A percentile compares a stretch with the other conserved stretches of the same genome.
These are phyloP conservation scores for Isotomurus palustris DNA, from an alignment of 2,888 invertebrate genomes.

Conservation along the genomic window DNA sequence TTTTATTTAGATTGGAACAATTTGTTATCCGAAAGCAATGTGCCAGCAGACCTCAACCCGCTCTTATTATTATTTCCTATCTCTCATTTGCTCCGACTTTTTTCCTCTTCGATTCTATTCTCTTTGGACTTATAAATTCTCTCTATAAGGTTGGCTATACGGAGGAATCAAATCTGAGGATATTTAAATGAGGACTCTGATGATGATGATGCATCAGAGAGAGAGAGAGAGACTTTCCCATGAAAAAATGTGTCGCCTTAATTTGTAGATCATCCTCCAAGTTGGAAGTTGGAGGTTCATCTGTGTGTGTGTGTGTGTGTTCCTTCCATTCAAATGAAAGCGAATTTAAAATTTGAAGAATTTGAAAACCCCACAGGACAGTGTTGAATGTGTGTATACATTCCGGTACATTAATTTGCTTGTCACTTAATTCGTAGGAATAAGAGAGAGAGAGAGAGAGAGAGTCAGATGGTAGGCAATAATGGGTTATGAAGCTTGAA, in stretches of 20 bases:
- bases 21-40: slow-evolving; percentile 38
- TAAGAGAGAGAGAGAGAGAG: slow-evolving; percentile 9
- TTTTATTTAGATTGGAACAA: slow-evolving; percentile 39
- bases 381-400: slow-evolving; percentile 13
- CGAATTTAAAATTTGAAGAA: not conserved
- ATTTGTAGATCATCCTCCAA: too few relatives aligned
- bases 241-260: slow-evolving; percentile 11
- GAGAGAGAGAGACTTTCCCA: too few relatives aligned
- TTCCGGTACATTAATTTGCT: slow-evolving; percentile 13
- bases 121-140: too few relatives aligned
- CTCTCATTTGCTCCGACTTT: slow-evolving; percentile 3
- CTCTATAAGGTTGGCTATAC: too few relatives aligned
- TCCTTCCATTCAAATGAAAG: not conserved
- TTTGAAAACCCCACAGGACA: not conserved
- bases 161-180: too few relatives aligned
- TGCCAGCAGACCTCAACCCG: slow-evolving; percentile 15
- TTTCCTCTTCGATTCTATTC: slow-evolving; percentile 11
- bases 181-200: too few relatives aligned
- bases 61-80: slow-evolving; percentile 7
- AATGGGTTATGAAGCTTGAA: slow-evolving; percentile 16
- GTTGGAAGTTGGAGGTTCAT: not conserved
- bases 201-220: too few relatives aligned
- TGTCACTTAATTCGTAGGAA: slow-evolving; percentile 16
- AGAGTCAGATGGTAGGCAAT: slow-evolving; percentile 10
- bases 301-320: not conserved